Conservation (phyloP, 2,113 vertebrate species). For the Lophius piscatorius region DNA sequence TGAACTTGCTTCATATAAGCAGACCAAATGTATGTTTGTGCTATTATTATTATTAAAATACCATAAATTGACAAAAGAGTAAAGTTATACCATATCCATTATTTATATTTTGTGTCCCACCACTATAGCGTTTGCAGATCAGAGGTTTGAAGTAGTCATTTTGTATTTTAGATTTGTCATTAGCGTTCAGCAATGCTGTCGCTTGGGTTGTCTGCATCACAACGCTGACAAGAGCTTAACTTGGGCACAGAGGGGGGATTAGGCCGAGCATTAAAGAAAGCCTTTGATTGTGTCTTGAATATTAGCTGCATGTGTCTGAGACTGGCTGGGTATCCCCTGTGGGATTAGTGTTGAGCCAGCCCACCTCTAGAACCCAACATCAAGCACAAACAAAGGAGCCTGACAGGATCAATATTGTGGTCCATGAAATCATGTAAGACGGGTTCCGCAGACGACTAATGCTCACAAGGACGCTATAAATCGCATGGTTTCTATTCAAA, state of each 20-base stretch:
- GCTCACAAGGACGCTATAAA: not conserved
- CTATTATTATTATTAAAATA: not conserved
- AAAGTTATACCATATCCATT: not conserved
- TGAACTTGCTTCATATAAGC: no score
- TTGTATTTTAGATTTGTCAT: not conserved
- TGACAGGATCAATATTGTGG: constrained; percentile 32
- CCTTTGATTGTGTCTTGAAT: constrained; percentile 71
- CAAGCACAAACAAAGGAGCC: constrained; percentile 48
- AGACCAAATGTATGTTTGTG: no score
- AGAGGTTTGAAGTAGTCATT: not conserved
- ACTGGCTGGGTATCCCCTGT: constrained; percentile 49
- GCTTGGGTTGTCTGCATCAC: constrained; percentile 30
- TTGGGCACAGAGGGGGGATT: constrained; percentile 22
- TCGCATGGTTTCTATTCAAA: not conserved
- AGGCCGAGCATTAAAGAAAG: constrained; percentile 62
- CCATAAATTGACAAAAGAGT: not conserved
- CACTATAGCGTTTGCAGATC: not conserved
- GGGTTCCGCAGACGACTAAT: constrained; percentile 17
- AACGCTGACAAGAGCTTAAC: constrained; percentile 37
- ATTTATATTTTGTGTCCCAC: not conserved
- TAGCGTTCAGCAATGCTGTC: not conserved
- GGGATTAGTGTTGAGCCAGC: constrained; percentile 64
- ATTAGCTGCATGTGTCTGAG: constrained; percentile 62
- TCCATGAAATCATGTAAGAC: constrained; percentile 23
- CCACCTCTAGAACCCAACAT: constrained; percentile 60